Evolutionary conservation across 2,888 invertebrate genomes (phyloP), one percentile per base, ranked within the genome.

Genomic region (Quadriops clusia): DNA sequence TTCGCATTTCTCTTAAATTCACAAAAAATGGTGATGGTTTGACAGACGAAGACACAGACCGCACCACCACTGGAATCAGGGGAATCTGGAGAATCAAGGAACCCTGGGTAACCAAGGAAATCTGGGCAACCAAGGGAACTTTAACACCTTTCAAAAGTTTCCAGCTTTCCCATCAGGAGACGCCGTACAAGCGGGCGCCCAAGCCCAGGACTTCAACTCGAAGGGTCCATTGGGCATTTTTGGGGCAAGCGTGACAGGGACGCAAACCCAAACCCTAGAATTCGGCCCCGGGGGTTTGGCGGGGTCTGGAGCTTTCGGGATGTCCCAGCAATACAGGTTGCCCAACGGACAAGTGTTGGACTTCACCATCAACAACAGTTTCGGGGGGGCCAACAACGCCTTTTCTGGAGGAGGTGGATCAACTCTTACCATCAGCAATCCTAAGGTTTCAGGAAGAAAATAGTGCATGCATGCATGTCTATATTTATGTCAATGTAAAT

Each of bases 301-400:
- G 5, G 56, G 54, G 17, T 37, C 55, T 1, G 62, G 56, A 2
- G 60, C 57, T 3, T 53, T 58, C 17, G 56, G 62, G 1, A 50
- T 50, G 8, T 56, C 53, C 26, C 63, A 61, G 40, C 49, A 49
- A 3, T 64, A 54, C 30, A 45, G 44, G 2, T 42, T 64, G 12
- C 62, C 62, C 14, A 58, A 59, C 40, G 63, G 63, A 4, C 53
- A 63, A 32, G 52, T 53, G 3, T 41, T 64, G 2, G 59, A 57
- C 33, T 51, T 65, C 16, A 48, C 56, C 2, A 54, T 53, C 25
- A 48, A 56, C 3, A 59, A 58, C 34, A 56, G 49, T 24, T 60
- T 59, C 39, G 49, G 56, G 17, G 50, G 14, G 32, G 28, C 17
- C 12, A 22, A 9, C 23, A 32, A 17, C 17, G 34, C 22, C 26